These are phyloP conservation scores for Amiota mariae DNA, from an alignment of 2,888 invertebrate species.

Conservation along the genomic window DNA sequence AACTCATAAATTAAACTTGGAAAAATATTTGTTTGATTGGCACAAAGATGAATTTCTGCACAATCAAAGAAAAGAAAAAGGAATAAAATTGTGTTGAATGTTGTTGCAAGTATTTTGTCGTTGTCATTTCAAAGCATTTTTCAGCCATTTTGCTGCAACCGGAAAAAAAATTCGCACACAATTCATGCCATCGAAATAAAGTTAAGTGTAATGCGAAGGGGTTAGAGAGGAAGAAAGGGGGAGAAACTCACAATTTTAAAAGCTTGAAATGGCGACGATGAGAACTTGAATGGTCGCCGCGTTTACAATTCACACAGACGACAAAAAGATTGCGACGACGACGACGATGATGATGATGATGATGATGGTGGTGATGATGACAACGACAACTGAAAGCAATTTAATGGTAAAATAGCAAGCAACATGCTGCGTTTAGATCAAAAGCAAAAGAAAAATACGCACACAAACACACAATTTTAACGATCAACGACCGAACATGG, in stretches of 20 bases:
- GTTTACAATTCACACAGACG: not conserved
- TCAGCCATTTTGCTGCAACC: constrained; percentile 12
- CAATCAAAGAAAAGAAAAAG: constrained; percentile 37
- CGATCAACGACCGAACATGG: constrained; percentile 12
- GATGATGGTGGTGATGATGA: constrained; percentile 13
- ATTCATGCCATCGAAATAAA: constrained; percentile 56
- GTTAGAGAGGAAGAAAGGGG: constrained; percentile 48
- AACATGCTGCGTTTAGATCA: constrained; percentile 67
- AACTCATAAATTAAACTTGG: constrained; percentile 8
- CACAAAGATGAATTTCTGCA: not conserved
- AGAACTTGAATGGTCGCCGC: constrained; percentile 22
- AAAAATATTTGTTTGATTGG: not conserved
- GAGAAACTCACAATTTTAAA: constrained; percentile 23
- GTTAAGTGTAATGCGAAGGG: constrained; percentile 39
- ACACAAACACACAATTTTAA: not conserved
- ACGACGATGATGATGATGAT: not conserved
- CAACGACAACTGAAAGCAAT: constrained; percentile 56
- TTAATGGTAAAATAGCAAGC: constrained; percentile 54
- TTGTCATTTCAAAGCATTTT: constrained; percentile 12
- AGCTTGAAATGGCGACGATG: constrained; percentile 24
- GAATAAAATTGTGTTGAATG: not conserved
- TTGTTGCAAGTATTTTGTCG: constrained; percentile 4
- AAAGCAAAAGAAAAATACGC: constrained; percentile 47
- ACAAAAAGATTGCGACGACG: constrained; percentile 1
- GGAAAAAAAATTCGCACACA: constrained; percentile 66